Conservation (phyloP, 2,113 vertebrate species). For the Dasyornis broadbenti region DNA sequence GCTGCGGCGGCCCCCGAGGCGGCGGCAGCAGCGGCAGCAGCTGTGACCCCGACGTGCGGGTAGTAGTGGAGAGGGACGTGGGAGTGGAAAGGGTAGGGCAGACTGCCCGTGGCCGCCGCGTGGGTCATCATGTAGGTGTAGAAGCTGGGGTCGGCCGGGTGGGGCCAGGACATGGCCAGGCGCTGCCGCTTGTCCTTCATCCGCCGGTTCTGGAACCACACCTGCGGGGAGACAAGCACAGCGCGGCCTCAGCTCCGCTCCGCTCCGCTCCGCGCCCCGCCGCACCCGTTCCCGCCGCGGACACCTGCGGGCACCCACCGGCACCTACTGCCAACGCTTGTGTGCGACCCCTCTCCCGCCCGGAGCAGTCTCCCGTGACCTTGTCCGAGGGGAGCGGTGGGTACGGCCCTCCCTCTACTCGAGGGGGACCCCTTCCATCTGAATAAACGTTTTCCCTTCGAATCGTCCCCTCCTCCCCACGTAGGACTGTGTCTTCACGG, state of each 20-base stretch:
- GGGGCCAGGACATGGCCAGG: conserved; percentile 98
- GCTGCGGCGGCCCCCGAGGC: conserved; percentile 84
- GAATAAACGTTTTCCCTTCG: not conserved
- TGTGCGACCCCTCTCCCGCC: not conserved
- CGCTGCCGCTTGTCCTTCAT: conserved; percentile 99
- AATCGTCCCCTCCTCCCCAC: not conserved
- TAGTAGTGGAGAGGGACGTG: conserved; percentile 98
- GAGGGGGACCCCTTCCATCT: not conserved
- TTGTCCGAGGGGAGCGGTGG: not conserved
- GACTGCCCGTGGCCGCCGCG: conserved; percentile 94
- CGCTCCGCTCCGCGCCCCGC: not conserved
- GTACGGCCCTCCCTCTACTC: not conserved
- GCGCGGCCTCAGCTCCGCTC: not conserved
- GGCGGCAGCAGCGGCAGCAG: conserved; percentile 88
- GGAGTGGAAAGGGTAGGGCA: conserved; percentile 98
- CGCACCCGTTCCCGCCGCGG: not conserved
- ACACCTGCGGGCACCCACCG: not conserved
- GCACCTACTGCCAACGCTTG: fast-evolving
- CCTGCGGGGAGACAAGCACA: conserved; percentile 68
- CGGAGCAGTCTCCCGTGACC: not conserved
- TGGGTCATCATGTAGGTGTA: conserved; percentile 99
- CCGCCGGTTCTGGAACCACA: conserved; percentile 97
- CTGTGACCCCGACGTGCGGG: conserved; percentile 94
- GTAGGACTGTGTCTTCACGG: not conserved
- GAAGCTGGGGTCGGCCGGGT: conserved; percentile 98